Percentiles rank a stretch among this genome's conserved stretches.
Evolutionary conservation across 2,888 invertebrate species (phyloP).

Genomic region (Ophion ventricosus): DNA sequence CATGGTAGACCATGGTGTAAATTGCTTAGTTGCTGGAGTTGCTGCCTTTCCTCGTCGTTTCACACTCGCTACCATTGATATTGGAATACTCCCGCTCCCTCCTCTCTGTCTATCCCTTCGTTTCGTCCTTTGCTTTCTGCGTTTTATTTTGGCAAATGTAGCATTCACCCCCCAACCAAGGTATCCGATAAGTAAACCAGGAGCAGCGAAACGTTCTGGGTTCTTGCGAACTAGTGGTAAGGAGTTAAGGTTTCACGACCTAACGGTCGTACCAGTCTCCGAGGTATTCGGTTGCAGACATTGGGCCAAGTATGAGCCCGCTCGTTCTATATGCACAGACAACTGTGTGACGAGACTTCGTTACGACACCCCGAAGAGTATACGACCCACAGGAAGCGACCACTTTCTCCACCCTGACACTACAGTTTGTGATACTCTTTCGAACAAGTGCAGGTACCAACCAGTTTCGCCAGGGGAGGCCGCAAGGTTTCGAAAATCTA

Average conservation of each 20-base stretch:
- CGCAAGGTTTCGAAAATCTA: slow-evolving; percentile 57
- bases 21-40: slow-evolving; percentile 1
- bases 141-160: slow-evolving; percentile 37
- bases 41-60: slow-evolving; percentile 3
- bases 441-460: slow-evolving; percentile 7
- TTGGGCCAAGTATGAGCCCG: slow-evolving; percentile 68
- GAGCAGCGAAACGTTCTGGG: slow-evolving; percentile 36
- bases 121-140: slow-evolving; percentile 9
- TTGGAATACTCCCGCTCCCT: slow-evolving; percentile 1
- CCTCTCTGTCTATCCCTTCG: slow-evolving; percentile 7
- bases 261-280: slow-evolving; percentile 38
- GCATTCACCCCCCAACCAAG: slow-evolving; percentile 31
- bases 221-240: slow-evolving; percentile 46
- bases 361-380: slow-evolving; percentile 75
- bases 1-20: slow-evolving; percentile 10
- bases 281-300: slow-evolving; percentile 69
- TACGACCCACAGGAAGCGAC: slow-evolving; percentile 27
- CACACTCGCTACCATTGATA: background rate
- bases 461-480: slow-evolving; percentile 72
- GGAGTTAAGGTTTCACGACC: slow-evolving; percentile 79
- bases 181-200: slow-evolving; percentile 65
- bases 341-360: slow-evolving; percentile 81
- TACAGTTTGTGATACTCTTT: slow-evolving; percentile 17
- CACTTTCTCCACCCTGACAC: slow-evolving; percentile 13
- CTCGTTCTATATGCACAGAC: slow-evolving; percentile 80